Evolutionary conservation across 2,797 vertebrate species (phyloP).

Genomic region (Philypnodon macrostomus): DNA sequence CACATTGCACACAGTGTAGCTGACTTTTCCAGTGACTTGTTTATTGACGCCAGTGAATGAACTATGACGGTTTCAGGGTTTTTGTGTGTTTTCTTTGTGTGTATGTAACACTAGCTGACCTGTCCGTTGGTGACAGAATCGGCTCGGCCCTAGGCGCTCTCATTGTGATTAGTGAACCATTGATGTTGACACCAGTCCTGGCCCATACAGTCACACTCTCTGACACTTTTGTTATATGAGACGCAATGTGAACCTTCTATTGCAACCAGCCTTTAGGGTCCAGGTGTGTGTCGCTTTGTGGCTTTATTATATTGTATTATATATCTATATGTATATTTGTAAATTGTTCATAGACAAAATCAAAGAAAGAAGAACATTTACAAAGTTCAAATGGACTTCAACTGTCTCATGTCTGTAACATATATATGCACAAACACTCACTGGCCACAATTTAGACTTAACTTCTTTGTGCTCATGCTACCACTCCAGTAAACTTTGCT

Average conservation of each 20-base stretch:
- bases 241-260: slow-evolving; percentile 24
- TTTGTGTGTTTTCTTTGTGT: slow-evolving; percentile 15
- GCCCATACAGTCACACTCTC: slow-evolving; percentile 18
- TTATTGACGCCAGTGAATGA: slow-evolving; percentile 54
- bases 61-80: slow-evolving; percentile 47
- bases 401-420: no score
- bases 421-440: no score
- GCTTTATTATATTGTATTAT: neutral
- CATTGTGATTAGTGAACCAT: slow-evolving; percentile 55
- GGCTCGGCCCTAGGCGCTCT: slow-evolving; percentile 31
- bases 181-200: slow-evolving; percentile 64
- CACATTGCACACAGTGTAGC: slow-evolving; percentile 13
- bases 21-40: slow-evolving; percentile 40
- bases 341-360: neutral
- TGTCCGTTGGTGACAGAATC: slow-evolving; percentile 35
- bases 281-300: slow-evolving; percentile 4
- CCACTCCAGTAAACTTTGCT: no score
- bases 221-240: slow-evolving; percentile 47
- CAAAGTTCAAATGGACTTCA: no score
- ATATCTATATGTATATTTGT: no score
- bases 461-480: no score
- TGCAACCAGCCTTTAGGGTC: slow-evolving; percentile 22
- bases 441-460: no score
- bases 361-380: no score
- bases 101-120: slow-evolving; percentile 32